Percentiles rank a stretch among this genome's conserved stretches.
phyloP scores from a whole-genome alignment of 2,113 vertebrate species.

The Oplegnathus fasciatus region DNA sequence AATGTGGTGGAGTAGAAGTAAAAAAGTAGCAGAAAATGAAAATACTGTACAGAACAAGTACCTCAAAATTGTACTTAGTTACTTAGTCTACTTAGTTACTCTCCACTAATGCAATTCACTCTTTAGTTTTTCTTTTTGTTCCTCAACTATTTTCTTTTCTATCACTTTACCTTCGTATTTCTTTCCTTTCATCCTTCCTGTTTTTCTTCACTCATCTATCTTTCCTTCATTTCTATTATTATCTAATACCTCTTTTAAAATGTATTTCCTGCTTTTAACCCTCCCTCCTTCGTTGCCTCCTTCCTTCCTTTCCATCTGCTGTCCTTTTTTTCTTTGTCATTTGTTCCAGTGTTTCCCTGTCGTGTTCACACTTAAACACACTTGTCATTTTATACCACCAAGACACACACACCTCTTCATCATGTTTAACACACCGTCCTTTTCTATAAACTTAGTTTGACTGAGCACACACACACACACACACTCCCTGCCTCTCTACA shows the following conservation, averaged over 20 bases:
- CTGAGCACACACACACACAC: background rate
- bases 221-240: background rate
- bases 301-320: background rate
- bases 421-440: background rate
- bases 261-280: background rate
- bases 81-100: too few relatives aligned
- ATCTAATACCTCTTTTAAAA: background rate
- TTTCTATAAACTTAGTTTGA: constrained; percentile 16
- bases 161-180: too few relatives aligned
- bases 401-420: constrained; percentile 78
- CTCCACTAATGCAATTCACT: too few relatives aligned
- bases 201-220: background rate
- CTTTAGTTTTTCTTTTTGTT: too few relatives aligned
- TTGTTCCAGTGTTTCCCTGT: background rate
- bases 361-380: background rate
- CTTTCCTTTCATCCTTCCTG: too few relatives aligned
- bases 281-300: too few relatives aligned
- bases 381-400: constrained; percentile 1
- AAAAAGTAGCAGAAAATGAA: too few relatives aligned
- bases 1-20: too few relatives aligned
- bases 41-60: too few relatives aligned
- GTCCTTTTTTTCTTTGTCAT: background rate
- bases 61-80: too few relatives aligned
- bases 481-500: background rate
- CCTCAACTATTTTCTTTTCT: too few relatives aligned